These are phyloP conservation scores for Bradysia coprophila DNA, from an alignment of 1,140 invertebrate genomes.

Conservation along the genomic window DNA sequence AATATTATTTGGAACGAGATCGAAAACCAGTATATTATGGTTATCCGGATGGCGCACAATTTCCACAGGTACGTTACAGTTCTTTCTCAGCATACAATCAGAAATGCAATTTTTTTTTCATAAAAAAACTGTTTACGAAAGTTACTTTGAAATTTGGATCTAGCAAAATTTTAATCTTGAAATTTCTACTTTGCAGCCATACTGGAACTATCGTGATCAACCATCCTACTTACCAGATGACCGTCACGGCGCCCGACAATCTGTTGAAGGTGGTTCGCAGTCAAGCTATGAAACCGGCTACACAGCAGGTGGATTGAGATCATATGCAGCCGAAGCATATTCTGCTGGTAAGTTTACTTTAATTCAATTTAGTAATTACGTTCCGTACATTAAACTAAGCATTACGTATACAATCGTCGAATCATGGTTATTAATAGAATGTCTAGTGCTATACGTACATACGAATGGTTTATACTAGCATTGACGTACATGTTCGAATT, in stretches of 20 bases:
- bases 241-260: constrained; percentile 19
- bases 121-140: neutral
- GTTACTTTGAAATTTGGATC: neutral
- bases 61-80: constrained; percentile 15
- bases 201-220: constrained; percentile 24
- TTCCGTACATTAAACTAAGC: too few species aligned
- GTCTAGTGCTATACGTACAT: too few species aligned
- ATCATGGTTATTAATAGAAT: too few species aligned
- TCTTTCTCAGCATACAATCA: too few species aligned
- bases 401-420: too few species aligned
- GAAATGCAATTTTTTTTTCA: too few species aligned
- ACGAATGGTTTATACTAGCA: too few species aligned
- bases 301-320: constrained; percentile 16
- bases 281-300: constrained; percentile 23
- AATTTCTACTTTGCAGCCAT: constrained; percentile 11
- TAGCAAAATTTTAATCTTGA: neutral
- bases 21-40: constrained; percentile 19
- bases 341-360: constrained; percentile 14
- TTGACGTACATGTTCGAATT: too few species aligned
- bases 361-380: too few species aligned
- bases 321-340: constrained; percentile 20
- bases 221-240: constrained; percentile 17
- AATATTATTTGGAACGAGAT: constrained; percentile 20
- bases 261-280: constrained; percentile 22
- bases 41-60: constrained; percentile 21